Percentiles rank a stretch among this genome's conserved stretches.
These are phyloP conservation scores for Dendronephthya gigantea DNA, from an alignment of 64 coral and sea anemone genomes.

Conservation along the genomic window DNA sequence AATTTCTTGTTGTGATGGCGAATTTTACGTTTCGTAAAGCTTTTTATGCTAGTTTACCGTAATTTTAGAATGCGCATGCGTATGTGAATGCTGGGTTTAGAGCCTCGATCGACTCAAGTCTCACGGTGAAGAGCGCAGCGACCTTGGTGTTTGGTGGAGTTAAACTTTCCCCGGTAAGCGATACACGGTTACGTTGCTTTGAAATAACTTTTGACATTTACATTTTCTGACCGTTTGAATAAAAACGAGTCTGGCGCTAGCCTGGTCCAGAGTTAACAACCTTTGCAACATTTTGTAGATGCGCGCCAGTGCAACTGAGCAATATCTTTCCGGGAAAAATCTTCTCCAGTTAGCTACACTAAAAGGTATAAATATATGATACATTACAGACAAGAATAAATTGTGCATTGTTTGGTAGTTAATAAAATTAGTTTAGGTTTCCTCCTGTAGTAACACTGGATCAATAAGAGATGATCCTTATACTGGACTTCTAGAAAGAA, in stretches of 20 bases:
- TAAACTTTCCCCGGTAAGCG: conserved; percentile 56
- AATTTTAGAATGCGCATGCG: conserved; percentile 71
- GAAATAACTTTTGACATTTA: background rate
- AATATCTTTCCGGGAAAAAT: conserved; percentile 43
- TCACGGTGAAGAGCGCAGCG: conserved; percentile 30
- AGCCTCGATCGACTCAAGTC: conserved; percentile 27
- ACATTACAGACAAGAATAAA: background rate
- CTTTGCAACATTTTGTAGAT: conserved; percentile 16
- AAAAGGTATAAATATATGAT: conserved; percentile 28
- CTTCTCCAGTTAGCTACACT: conserved; percentile 47
- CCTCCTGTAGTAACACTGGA: too few species aligned
- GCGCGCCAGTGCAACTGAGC: conserved; percentile 52
- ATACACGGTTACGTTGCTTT: background rate
- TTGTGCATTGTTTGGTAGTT: too few species aligned
- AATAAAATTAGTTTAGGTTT: too few species aligned
- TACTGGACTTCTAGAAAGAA: too few species aligned
- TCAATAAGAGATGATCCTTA: too few species aligned
- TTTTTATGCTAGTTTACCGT: background rate
- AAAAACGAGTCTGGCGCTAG: background rate
- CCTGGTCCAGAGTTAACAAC: background rate
- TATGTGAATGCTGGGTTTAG: conserved; percentile 91
- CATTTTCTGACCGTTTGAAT: background rate
- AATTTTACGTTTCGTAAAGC: background rate
- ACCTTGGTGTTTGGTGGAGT: conserved; percentile 74
- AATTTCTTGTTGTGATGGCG: too few species aligned